Conservation (phyloP, 1,140 invertebrate species). For the Lerema accius region DNA sequence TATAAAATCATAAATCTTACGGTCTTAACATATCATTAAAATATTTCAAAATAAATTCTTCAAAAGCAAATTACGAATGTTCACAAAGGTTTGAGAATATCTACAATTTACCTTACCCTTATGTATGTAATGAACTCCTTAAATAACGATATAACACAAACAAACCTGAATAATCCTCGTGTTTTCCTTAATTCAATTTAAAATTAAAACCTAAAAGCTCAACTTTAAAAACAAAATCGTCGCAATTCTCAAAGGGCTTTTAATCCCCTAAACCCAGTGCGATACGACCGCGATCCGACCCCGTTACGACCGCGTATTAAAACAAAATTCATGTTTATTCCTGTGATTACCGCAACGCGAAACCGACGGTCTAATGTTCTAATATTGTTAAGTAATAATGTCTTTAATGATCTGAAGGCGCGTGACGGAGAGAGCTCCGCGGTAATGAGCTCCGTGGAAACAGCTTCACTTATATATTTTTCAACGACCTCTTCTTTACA, state of each 20-base stretch:
- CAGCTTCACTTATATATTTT: no score
- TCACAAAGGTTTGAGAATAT: no score
- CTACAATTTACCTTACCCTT: no score
- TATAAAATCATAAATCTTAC: no score
- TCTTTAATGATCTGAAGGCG: slow-evolving; percentile 24
- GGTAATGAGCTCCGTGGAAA: slow-evolving; percentile 3
- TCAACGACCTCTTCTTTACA: no score
- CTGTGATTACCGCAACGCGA: not conserved
- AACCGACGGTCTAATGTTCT: slow-evolving; percentile 14
- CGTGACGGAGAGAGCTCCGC: slow-evolving; percentile 4
- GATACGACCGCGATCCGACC: no score
- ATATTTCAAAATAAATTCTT: no score
- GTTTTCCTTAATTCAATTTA: not conserved
- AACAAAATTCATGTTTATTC: slow-evolving; percentile 12
- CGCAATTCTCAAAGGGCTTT: not conserved
- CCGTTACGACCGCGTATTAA: not conserved
- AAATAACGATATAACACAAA: no score
- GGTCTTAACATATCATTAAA: no score
- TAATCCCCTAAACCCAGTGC: slow-evolving; percentile 3
- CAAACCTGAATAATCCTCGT: not conserved
- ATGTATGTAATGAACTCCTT: no score
- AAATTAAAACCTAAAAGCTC: not conserved
- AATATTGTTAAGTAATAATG: slow-evolving; percentile 30
- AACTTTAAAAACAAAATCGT: not conserved
- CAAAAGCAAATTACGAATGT: no score